A percentile compares a stretch with the other conserved stretches of the same genome.
These are phyloP conservation scores for Campoletis sonorensis DNA, from an alignment of 1,140 invertebrate genomes.

Conservation along the genomic window DNA sequence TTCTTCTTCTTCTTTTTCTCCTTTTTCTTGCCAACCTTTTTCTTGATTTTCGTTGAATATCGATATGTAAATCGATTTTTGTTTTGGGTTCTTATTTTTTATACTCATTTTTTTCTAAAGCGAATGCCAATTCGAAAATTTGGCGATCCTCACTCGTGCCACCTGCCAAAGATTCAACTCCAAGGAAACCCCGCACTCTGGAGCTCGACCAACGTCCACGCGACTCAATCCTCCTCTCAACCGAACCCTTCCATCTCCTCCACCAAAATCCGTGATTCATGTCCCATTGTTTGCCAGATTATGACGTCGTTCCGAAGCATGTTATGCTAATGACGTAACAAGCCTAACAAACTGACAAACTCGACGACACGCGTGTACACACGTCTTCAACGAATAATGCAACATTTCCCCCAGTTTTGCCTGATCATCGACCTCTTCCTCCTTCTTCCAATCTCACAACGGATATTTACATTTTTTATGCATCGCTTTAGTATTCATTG, in stretches of 20 bases:
- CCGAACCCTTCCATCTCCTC: slow-evolving; percentile 24
- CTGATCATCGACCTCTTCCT: slow-evolving; percentile 9
- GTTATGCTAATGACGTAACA: slow-evolving; percentile 59
- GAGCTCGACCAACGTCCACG: neutral
- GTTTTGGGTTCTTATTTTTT: neutral
- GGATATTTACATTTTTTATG: neutral
- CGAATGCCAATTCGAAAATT: too few species aligned
- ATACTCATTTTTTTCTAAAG: neutral
- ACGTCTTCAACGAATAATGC: slow-evolving; percentile 24
- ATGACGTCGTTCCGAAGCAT: slow-evolving; percentile 57
- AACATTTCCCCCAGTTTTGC: slow-evolving; percentile 23
- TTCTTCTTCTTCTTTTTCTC: too few species aligned
- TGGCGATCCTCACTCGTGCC: neutral
- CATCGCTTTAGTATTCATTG: neutral
- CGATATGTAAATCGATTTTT: neutral
- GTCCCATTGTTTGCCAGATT: slow-evolving; percentile 60
- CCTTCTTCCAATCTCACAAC: neutral
- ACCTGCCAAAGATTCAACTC: neutral
- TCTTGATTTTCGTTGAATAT: neutral
- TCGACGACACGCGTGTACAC: slow-evolving; percentile 37
- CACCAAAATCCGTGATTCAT: slow-evolving; percentile 52
- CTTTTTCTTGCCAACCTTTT: neutral
- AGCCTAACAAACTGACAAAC: slow-evolving; percentile 49
- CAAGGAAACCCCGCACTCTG: too few species aligned
- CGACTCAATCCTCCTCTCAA: neutral